These are phyloP conservation scores for Listronotus oregonensis DNA, from an alignment of 1,140 invertebrate genomes.

Conservation along the genomic window DNA sequence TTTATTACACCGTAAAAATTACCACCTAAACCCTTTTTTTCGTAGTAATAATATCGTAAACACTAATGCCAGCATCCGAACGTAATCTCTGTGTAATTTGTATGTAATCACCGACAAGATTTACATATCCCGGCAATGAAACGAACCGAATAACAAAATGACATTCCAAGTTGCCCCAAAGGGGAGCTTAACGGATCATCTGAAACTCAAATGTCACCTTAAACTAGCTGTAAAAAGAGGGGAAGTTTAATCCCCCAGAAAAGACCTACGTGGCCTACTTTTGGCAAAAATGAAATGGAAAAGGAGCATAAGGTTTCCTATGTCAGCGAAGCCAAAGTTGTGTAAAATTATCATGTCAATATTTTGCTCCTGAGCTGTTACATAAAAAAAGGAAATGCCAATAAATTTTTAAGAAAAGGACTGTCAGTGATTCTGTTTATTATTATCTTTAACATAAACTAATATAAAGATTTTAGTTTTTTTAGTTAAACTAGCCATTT, in stretches of 20 bases:
- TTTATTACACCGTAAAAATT: neutral
- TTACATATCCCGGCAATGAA: conserved; percentile 35
- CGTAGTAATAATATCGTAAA: conserved; percentile 5
- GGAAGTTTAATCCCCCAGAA: conserved; percentile 30
- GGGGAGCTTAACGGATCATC: conserved; percentile 39
- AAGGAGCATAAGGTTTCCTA: neutral
- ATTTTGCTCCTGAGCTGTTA: no score
- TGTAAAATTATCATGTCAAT: no score
- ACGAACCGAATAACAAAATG: conserved; percentile 30
- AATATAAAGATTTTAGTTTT: no score
- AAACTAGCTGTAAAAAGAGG: conserved; percentile 38
- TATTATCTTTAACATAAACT: no score
- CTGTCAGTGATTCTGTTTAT: no score
- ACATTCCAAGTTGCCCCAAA: conserved; percentile 29
- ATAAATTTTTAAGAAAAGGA: no score
- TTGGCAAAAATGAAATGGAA: conserved; percentile 8
- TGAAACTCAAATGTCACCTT: conserved; percentile 41
- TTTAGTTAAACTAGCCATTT: no score
- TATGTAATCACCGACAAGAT: conserved; percentile 30
- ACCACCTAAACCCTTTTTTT: conserved; percentile 9
- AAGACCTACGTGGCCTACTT: conserved; percentile 31
- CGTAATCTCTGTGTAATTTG: conserved; percentile 34
- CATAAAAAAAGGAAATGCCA: no score
- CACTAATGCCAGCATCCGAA: conserved; percentile 2
- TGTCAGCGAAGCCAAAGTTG: no score